Conservation (phyloP, 2,797 vertebrate species). For the Morelia viridis region DNA sequence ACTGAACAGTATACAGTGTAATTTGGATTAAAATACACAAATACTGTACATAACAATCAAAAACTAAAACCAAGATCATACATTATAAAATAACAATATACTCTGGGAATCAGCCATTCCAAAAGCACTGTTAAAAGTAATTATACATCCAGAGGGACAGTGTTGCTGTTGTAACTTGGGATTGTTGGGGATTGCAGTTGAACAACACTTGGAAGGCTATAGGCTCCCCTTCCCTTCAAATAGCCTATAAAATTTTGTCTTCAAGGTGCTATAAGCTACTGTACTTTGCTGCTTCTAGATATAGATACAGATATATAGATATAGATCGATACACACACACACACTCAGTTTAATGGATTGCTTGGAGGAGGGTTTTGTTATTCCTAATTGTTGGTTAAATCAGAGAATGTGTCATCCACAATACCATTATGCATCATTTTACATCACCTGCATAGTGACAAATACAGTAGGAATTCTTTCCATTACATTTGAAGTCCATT, state of each 20-base stretch:
- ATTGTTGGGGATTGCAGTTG: background rate
- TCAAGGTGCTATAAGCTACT: background rate
- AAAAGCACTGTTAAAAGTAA: background rate
- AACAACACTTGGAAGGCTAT: background rate
- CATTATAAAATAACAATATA: background rate
- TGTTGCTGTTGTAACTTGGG: background rate
- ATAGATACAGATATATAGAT: background rate
- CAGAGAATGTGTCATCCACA: background rate
- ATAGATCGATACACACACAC: background rate
- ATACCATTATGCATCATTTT: background rate
- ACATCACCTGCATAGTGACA: background rate
- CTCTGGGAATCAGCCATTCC: background rate
- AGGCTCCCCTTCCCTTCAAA: background rate
- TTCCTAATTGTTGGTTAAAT: background rate
- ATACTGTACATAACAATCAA: background rate
- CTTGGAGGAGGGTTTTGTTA: background rate
- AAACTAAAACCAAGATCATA: background rate
- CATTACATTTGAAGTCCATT: background rate
- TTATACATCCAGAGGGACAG: background rate
- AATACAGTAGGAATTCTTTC: background rate
- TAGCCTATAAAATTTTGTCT: background rate
- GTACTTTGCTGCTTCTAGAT: background rate
- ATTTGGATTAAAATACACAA: background rate
- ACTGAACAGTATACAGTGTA: background rate
- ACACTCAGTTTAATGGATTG: background rate